Conservation (phyloP, 2,797 vertebrate species). For the Mormyrops attenuatus region DNA sequence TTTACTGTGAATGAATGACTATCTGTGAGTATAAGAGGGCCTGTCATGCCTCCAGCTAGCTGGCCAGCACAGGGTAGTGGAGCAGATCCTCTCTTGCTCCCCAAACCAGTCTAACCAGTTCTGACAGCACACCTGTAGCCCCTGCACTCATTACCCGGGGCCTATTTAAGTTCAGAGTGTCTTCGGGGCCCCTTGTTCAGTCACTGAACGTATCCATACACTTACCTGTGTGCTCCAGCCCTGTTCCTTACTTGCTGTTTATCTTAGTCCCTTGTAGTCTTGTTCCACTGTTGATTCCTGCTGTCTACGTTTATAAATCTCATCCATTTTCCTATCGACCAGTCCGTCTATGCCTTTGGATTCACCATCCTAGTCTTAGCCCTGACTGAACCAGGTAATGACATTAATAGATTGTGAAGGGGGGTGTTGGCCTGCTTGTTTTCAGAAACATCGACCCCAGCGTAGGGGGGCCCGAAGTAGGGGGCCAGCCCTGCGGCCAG, state of each 20-base stretch:
- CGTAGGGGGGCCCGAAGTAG: background rate
- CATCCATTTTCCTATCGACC: background rate
- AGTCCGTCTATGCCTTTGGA: background rate
- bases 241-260: background rate
- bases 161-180: background rate
- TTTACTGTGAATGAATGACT: background rate
- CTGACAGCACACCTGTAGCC: background rate
- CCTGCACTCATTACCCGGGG: background rate
- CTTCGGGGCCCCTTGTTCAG: background rate
- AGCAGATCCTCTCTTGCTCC: background rate
- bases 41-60: background rate
- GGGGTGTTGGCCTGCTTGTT: background rate
- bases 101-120: background rate
- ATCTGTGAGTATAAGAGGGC: background rate
- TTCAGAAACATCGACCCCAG: background rate
- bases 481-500: background rate
- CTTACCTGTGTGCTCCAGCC: background rate
- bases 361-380: background rate
- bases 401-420: background rate
- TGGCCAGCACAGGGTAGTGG: background rate
- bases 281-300: background rate
- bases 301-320: background rate
- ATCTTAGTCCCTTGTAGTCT: background rate
- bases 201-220: background rate
- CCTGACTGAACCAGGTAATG: background rate